phyloP scores from a whole-genome alignment of 2,113 vertebrate species.

The Rhagologus leucostigma region DNA sequence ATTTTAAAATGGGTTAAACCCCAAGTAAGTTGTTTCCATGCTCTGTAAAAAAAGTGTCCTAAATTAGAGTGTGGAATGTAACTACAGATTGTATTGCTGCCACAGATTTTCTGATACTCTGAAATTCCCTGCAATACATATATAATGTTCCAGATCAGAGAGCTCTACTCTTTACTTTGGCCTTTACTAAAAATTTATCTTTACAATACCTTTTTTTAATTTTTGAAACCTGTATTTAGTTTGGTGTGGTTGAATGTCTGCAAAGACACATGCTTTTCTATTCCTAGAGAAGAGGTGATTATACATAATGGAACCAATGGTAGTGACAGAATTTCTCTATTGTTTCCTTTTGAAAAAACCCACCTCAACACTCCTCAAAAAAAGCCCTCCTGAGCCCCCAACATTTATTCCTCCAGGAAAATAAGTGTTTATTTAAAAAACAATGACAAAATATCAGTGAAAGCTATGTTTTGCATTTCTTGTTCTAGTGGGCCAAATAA shows the following conservation, averaged over 20 bases:
- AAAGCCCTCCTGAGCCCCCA: accelerated
- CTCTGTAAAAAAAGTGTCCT: not conserved
- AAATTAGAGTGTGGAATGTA: not conserved
- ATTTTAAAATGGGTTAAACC: not conserved
- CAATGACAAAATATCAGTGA: not conserved
- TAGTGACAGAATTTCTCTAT: not conserved
- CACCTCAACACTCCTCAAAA: not conserved
- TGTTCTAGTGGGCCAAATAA: not conserved
- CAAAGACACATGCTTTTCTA: not conserved
- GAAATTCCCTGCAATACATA: not conserved
- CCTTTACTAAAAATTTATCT: not conserved
- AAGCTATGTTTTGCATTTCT: not conserved
- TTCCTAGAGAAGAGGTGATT: not conserved
- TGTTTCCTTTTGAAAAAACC: not conserved
- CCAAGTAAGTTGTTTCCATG: not conserved
- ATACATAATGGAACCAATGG: not conserved
- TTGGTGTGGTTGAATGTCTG: not conserved
- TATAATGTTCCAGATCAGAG: not conserved
- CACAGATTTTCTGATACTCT: not conserved
- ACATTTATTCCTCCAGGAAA: not conserved
- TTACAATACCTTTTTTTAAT: not conserved
- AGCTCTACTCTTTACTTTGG: not conserved
- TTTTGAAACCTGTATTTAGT: not conserved
- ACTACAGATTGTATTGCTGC: not conserved
- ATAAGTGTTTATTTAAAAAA: not conserved